Percentiles rank a stretch among this genome's conserved stretches.
Conservation (phyloP, 2,888 invertebrate genomes). For the Drosophila suboccidentalis region DNA sequence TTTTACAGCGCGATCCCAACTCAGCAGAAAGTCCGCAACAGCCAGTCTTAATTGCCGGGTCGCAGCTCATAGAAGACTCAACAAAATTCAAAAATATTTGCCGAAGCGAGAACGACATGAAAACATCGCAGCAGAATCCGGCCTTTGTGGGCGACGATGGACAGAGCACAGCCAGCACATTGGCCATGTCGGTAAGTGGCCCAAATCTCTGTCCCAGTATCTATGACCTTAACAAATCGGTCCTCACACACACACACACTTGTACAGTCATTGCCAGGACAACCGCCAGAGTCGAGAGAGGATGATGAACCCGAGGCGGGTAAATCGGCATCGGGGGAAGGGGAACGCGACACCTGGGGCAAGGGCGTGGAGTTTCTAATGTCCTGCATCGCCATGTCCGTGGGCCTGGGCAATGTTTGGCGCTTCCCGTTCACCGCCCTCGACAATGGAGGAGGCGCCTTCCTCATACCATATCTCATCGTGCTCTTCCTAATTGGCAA, state of each 20-base stretch:
- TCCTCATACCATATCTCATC: slow-evolving; percentile 89
- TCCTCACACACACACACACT: slow-evolving; percentile 13
- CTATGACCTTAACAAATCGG: slow-evolving; percentile 56
- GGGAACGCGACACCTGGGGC: slow-evolving; percentile 84
- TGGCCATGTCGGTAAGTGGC: slow-evolving; percentile 63
- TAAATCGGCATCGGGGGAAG: slow-evolving; percentile 35
- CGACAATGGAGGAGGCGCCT: slow-evolving; percentile 90
- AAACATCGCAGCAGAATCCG: slow-evolving; percentile 78
- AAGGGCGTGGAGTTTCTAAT: slow-evolving; percentile 85
- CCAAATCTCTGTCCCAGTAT: slow-evolving; percentile 37
- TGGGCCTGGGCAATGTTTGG: slow-evolving; percentile 90
- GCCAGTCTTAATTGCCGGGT: slow-evolving; percentile 45
- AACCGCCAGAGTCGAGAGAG: slow-evolving; percentile 28
- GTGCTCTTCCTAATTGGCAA: slow-evolving; percentile 89
- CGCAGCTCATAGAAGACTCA: slow-evolving; percentile 39
- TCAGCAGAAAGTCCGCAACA: slow-evolving; percentile 23
- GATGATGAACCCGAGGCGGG: slow-evolving; percentile 41
- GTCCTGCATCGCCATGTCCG: slow-evolving; percentile 87
- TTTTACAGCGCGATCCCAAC: slow-evolving; percentile 52
- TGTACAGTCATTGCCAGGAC: slow-evolving; percentile 44
- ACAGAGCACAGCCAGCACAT: slow-evolving; percentile 69
- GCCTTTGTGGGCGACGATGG: slow-evolving; percentile 84
- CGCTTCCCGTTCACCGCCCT: slow-evolving; percentile 89
- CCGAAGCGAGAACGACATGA: slow-evolving; percentile 38
- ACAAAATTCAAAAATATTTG: slow-evolving; percentile 9